Percentiles rank a stretch among this genome's conserved stretches.
phyloP scores from a whole-genome alignment of 2,113 vertebrate species.

The Aythya baeri region DNA sequence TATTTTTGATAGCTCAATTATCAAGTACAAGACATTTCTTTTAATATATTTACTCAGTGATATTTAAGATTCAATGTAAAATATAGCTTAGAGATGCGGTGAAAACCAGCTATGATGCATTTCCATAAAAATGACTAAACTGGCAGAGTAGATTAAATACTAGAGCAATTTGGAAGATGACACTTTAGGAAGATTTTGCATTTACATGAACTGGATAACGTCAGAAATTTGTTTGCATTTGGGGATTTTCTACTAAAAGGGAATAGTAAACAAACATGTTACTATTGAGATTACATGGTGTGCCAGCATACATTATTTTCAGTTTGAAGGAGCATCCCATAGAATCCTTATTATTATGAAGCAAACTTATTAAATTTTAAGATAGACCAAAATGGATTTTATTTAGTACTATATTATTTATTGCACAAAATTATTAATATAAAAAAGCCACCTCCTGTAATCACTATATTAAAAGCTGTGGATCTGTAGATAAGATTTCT shows the following conservation, averaged over 20 bases:
- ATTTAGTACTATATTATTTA: background rate
- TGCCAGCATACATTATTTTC: background rate
- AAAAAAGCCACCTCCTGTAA: background rate
- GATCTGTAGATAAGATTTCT: background rate
- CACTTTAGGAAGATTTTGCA: slow-evolving; percentile 20
- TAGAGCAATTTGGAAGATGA: slow-evolving; percentile 39
- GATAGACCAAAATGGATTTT: background rate
- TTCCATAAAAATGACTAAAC: slow-evolving; percentile 31
- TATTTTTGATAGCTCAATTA: slow-evolving; percentile 45
- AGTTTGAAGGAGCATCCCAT: slow-evolving; percentile 3
- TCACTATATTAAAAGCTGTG: background rate
- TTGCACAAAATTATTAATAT: background rate
- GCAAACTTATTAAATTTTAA: slow-evolving; percentile 5
- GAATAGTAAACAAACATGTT: slow-evolving; percentile 43
- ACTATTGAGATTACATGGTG: background rate
- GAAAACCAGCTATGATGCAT: slow-evolving; percentile 8
- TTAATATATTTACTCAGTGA: slow-evolving; percentile 30
- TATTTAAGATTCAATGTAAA: slow-evolving; percentile 48
- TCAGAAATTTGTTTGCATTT: slow-evolving; percentile 42
- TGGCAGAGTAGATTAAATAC: slow-evolving; percentile 27
- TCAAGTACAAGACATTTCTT: slow-evolving; percentile 11
- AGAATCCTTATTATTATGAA: slow-evolving; percentile 8
- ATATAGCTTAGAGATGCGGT: background rate
- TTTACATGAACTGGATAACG: slow-evolving; percentile 20
- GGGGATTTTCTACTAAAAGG: slow-evolving; percentile 29